phyloP scores from a whole-genome alignment of 2,888 invertebrate genomes.

The Leucoma salicis region DNA sequence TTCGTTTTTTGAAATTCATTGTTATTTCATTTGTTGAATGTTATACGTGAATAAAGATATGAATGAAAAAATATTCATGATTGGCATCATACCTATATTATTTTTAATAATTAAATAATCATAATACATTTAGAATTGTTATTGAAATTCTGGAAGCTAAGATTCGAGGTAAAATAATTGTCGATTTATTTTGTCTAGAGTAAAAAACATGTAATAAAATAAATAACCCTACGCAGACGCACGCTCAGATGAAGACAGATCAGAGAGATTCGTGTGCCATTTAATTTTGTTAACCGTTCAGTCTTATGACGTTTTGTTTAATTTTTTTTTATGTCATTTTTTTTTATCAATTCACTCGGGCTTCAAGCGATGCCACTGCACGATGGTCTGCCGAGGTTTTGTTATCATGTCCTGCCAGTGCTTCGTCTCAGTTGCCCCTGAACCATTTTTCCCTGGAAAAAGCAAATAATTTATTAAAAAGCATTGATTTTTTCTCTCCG shows the following conservation, averaged over 20 bases:
- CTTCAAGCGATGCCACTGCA: constrained; percentile 98
- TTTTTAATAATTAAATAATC: no score
- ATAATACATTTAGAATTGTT: no score
- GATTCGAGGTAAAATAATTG: no score
- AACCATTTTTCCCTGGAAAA: constrained; percentile 93
- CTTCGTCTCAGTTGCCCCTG: constrained; percentile 97
- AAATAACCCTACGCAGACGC: constrained; percentile 24
- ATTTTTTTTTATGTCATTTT: constrained; percentile 26
- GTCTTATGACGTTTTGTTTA: constrained; percentile 75
- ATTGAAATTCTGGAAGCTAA: no score
- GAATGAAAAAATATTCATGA: no score
- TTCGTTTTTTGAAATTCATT: no score
- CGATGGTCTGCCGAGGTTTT: constrained; percentile 96
- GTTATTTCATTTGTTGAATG: no score
- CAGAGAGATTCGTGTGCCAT: constrained; percentile 45
- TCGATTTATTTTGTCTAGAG: no score
- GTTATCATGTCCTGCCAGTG: constrained; percentile 99
- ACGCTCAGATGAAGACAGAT: constrained; percentile 35
- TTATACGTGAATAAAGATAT: no score
- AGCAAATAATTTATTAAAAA: neutral
- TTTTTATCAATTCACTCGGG: constrained; percentile 86
- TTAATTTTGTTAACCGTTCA: constrained; percentile 70
- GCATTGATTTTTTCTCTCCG: no score
- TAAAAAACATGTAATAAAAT: no score
- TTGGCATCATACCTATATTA: no score